Conservation (phyloP, 2,797 vertebrate genomes). For the Enteromius paludinosus region DNA sequence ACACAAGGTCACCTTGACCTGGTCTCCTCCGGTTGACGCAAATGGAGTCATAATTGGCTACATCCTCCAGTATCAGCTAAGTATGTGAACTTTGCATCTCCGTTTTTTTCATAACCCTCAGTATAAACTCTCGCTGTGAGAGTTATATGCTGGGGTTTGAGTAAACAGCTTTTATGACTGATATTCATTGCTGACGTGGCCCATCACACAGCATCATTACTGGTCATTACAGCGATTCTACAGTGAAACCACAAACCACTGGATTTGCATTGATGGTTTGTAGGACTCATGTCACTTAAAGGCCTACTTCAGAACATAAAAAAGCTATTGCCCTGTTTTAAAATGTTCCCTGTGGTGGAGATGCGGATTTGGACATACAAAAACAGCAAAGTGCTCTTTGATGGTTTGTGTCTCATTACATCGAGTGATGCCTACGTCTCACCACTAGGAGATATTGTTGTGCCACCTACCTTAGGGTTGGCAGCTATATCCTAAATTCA, state of each 20-base stretch:
- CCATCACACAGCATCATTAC: neutral
- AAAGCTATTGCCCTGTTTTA: neutral
- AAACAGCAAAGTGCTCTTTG: neutral
- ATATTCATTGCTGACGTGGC: conserved; percentile 1
- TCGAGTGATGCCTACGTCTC: conserved; percentile 33
- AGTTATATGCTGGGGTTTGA: neutral
- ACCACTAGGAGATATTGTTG: conserved; percentile 59
- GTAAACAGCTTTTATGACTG: conserved; percentile 13
- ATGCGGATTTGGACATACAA: neutral
- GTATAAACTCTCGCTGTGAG: conserved; percentile 8
- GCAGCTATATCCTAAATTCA: conserved; percentile 8
- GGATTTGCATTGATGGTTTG: neutral
- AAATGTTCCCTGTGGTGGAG: neutral
- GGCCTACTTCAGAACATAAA: conserved; percentile 9
- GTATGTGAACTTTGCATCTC: conserved; percentile 78
- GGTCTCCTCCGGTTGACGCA: conserved; percentile 85
- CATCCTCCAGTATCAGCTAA: conserved; percentile 91
- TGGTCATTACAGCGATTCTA: conserved; percentile 9
- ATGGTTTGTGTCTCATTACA: conserved; percentile 18
- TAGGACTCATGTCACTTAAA: neutral
- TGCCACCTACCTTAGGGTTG: conserved; percentile 26
- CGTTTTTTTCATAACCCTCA: conserved; percentile 4
- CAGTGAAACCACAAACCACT: conserved; percentile 12
- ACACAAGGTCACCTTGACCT: conserved; percentile 84
- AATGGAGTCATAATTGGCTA: conserved; percentile 91